Base-by-base conservation (phyloP, 1,140 invertebrate species). In the Rhynchophorus ferrugineus region DNA sequence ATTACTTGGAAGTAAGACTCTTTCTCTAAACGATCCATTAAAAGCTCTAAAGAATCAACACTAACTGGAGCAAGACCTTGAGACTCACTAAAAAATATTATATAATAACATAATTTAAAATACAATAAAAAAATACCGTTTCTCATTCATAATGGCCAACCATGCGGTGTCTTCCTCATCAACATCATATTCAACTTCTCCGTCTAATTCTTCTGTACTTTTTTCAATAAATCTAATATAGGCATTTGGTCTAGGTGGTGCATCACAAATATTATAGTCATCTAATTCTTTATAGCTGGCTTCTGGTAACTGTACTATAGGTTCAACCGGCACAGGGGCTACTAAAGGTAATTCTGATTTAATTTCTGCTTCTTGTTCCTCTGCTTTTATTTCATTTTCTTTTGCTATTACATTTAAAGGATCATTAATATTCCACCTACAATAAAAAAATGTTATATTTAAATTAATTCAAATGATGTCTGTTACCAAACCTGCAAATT, bases 1-100 rank as follows among this genome's bases (percentile, higher is more conserved):
- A n/a, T 42, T 64, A 82, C 81, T 65, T 92, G 90, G 71, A 98
- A 96, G 71, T 94, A 95, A 1, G 92, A 96, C 72, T 98, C 94
- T 70, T 98, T 98, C 68, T 98, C 95, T 54, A 98, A 73, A 50
- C 93, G 78, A 74, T 98, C 95, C 92, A 98, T 97, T 5, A 98
- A 71, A 1, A 95, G 69, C 73, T 98, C 95, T 73, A 98, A 86
- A 0, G 83, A 87, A 65, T 95, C 89, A 21, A 89, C 80, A 44
- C 82, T 80, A n/a, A 95, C 82, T 2, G 78, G 69, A 11, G 75
- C 77, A 3, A 92, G 66, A 3, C 81, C 79, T 41, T 82, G 76
- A 17, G 80, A 79, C 58, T 78, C 71, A 49, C 91, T 55, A 22
- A 20, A 24, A 44, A 35, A 21, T 73, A n/a, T 7, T 13, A 22